Evolutionary conservation across 2,113 vertebrate genomes (phyloP).

Genomic region (Megaptera novaeangliae): DNA sequence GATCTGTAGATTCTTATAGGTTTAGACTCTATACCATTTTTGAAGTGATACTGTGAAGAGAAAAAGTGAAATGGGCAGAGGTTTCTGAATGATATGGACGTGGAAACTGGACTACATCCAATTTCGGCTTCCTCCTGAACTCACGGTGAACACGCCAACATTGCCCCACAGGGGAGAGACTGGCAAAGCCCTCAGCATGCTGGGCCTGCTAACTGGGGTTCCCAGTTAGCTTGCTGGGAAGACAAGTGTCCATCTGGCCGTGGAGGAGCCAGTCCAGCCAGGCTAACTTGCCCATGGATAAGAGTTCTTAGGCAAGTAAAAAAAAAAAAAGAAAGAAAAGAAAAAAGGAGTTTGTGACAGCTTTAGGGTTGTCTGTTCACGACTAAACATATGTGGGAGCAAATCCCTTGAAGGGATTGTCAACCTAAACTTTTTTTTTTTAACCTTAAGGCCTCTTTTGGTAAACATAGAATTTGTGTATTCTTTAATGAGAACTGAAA

Average conservation of each 20-base stretch:
- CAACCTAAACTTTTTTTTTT: background rate
- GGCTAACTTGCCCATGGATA: background rate
- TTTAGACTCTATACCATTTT: background rate
- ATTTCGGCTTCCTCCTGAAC: background rate
- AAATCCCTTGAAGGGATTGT: background rate
- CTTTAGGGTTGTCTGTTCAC: background rate
- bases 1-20: background rate
- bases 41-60: background rate
- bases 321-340: background rate
- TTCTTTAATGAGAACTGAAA: background rate
- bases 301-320: background rate
- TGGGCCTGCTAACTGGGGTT: background rate
- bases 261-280: background rate
- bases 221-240: background rate
- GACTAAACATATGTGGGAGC: background rate
- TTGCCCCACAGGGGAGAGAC: background rate
- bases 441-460: background rate
- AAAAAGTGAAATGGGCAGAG: background rate
- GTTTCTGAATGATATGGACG: background rate
- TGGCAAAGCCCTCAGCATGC: background rate
- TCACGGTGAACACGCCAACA: background rate
- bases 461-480: background rate
- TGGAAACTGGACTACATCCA: background rate
- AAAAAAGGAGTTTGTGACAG: background rate
- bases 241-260: background rate